Conservation (phyloP, 1,140 invertebrate genomes). For the Tetranychus cinnabarinus region DNA sequence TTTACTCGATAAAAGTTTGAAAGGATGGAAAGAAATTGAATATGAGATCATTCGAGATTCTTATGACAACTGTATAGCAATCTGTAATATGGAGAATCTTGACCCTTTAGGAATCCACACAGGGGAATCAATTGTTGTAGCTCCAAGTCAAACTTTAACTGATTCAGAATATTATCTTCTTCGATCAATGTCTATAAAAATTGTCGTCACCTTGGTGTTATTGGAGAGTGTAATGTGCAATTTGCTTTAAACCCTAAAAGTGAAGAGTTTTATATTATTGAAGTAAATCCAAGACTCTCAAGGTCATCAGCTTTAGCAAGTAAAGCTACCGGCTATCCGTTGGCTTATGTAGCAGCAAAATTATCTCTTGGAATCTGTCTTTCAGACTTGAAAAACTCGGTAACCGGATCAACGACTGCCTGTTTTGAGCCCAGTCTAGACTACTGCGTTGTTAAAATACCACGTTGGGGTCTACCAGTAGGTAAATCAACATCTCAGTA, state of each 20-base stretch:
- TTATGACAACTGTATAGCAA: conserved; percentile 94
- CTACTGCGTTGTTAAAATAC: conserved; percentile 93
- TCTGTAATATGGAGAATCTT: conserved; percentile 99
- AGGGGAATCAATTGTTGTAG: conserved; percentile 95
- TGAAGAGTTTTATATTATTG: conserved; percentile 78
- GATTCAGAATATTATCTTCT: conserved; percentile 89
- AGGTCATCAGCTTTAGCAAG: conserved; percentile 90
- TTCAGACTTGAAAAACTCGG: conserved; percentile 70
- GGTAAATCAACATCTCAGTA: too few relatives aligned
- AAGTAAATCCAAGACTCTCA: conserved; percentile 87
- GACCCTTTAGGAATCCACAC: conserved; percentile 98
- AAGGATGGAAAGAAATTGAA: conserved; percentile 99
- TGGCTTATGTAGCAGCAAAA: conserved; percentile 96
- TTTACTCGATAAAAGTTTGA: conserved; percentile 89
- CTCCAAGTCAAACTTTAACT: conserved; percentile 90
- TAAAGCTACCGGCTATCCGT: conserved; percentile 77
- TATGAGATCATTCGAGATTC: conserved; percentile 97
- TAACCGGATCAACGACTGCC: conserved; percentile 87
- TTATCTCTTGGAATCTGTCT: conserved; percentile 68
- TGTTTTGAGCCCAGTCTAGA: conserved; percentile 98
- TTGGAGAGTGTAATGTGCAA: conserved; percentile 98
- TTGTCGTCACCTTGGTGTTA: conserved; percentile 84
- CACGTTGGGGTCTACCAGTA: conserved; percentile 66
- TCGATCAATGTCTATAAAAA: conserved; percentile 75
- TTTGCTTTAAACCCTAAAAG: conserved; percentile 84